Evolutionary conservation across 2,888 invertebrate species (phyloP).

Genomic region (Temnothorax rugatulus): DNA sequence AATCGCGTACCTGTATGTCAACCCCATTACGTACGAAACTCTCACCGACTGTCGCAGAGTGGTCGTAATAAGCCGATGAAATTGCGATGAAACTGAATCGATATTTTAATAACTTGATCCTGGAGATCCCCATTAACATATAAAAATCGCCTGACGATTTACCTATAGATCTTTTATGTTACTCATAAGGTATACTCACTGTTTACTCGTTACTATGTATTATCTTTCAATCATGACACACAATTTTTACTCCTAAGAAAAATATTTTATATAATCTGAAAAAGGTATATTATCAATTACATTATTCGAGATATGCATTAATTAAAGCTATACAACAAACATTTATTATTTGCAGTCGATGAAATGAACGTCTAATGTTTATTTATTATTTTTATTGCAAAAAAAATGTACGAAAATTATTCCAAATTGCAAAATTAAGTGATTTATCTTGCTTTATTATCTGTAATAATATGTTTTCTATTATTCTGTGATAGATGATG

Average conservation of each 20-base stretch:
- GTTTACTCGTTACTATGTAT: neutral
- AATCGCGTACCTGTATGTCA: slow-evolving; percentile 54
- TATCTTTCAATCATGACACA: neutral
- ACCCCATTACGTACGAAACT: slow-evolving; percentile 54
- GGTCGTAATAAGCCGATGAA: slow-evolving; percentile 21
- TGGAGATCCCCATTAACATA: neutral
- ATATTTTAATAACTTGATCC: slow-evolving; percentile 49
- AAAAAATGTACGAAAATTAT: slow-evolving; percentile 18
- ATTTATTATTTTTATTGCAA: neutral
- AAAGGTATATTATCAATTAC: neutral
- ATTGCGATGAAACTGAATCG: slow-evolving; percentile 24
- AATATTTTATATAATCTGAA: neutral
- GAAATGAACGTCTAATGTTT: too few relatives aligned
- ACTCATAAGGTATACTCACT: neutral
- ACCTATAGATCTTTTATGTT: neutral
- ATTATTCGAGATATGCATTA: slow-evolving; percentile 14
- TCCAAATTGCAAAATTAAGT: neutral
- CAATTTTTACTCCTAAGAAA: neutral
- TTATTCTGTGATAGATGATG: slow-evolving; percentile 89
- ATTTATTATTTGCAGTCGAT: neutral
- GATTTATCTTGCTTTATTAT: neutral
- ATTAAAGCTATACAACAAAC: neutral
- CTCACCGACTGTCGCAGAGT: slow-evolving; percentile 50
- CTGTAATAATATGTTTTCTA: neutral
- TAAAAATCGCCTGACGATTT: neutral